Evolutionary conservation across 2,888 invertebrate species (phyloP), one percentile per base, ranked within the genome.

Genomic region (Chrysopilus asiliformis): DNA sequence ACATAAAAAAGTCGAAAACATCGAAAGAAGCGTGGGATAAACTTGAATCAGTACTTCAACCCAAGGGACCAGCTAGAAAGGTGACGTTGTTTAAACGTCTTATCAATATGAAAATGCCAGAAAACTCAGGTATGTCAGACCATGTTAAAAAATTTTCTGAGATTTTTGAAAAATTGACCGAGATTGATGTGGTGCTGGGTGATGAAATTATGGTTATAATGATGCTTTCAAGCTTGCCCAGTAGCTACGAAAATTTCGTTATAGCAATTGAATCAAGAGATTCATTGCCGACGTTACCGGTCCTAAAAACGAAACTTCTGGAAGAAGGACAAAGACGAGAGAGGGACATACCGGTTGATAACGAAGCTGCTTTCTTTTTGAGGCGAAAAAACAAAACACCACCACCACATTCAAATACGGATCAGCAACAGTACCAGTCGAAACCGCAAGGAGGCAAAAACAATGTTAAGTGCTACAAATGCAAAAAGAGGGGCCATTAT

Each of bases 261-360:
- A 29, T 45, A 4, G 44, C 42, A n/a, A 43, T 46, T 4, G 44
- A 47, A 14, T 28, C 41, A 3, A 40, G 45, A 24, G 43, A 47
- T 33, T 14, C 15, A 4, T 26, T 44, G 17, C 45, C 42, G n/a
- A 26, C 17, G 17, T 16, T 26, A 5, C 10, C 12, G n/a, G 15
- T 15, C 4, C 28, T 32, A 26, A 32, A 38, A 28, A 9, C 18
- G 9, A 32, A 31, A 17, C 12, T 38, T 10, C 25, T 32, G 5
- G 32, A 38, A 24, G 32, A 38, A 27, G 22, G n/a, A 19, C 16
- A 19, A 8, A 10, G 20, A 12, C 22, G 22, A n/a, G n/a, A n/a
- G n/a, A n/a, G n/a, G n/a, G n/a, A n/a, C n/a, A n/a, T n/a, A n/a
- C n/a, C n/a, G n/a, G n/a, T n/a, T n/a, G n/a, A n/a, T n/a, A n/a